phyloP scores from a whole-genome alignment of 2,113 vertebrate genomes.

The Reinhardtius hippoglossoides region DNA sequence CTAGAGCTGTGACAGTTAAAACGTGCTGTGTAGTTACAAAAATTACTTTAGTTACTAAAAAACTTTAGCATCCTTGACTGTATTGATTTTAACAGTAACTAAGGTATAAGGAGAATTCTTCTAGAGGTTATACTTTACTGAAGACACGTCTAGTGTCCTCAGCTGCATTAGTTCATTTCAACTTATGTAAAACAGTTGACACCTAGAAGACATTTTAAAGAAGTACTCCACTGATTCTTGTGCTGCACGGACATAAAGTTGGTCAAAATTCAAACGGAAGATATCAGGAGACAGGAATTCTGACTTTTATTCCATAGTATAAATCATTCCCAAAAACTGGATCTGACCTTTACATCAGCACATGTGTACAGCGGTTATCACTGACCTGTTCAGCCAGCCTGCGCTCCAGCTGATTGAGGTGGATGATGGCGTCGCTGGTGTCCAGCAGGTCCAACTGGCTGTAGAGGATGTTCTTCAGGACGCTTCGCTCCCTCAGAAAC shows the following conservation, averaged over 20 bases:
- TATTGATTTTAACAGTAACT: too few relatives aligned
- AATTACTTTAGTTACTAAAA: too few relatives aligned
- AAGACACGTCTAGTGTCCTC: too few relatives aligned
- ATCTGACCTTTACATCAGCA: not conserved
- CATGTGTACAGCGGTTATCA: not conserved
- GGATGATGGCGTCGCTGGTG: slow-evolving; percentile 81
- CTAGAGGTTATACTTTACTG: too few relatives aligned
- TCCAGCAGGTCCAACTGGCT: slow-evolving; percentile 85
- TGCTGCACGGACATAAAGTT: not conserved
- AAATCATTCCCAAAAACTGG: not conserved
- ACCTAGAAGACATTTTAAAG: not conserved
- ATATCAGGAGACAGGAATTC: not conserved
- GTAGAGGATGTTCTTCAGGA: slow-evolving; percentile 85
- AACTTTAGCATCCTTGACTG: too few relatives aligned
- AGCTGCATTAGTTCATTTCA: too few relatives aligned
- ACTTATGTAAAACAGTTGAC: not conserved
- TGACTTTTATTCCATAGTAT: not conserved
- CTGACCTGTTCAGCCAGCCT: slow-evolving; percentile 89
- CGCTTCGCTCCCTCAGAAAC: slow-evolving; percentile 85
- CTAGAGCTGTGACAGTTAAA: too few relatives aligned
- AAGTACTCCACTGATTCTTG: not conserved
- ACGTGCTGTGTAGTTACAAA: too few relatives aligned
- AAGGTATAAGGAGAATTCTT: too few relatives aligned
- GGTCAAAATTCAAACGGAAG: not conserved
- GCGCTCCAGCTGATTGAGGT: slow-evolving; percentile 88